Evolutionary conservation across 2,113 vertebrate genomes (phyloP).

Genomic region (Micronycteris hirsuta): DNA sequence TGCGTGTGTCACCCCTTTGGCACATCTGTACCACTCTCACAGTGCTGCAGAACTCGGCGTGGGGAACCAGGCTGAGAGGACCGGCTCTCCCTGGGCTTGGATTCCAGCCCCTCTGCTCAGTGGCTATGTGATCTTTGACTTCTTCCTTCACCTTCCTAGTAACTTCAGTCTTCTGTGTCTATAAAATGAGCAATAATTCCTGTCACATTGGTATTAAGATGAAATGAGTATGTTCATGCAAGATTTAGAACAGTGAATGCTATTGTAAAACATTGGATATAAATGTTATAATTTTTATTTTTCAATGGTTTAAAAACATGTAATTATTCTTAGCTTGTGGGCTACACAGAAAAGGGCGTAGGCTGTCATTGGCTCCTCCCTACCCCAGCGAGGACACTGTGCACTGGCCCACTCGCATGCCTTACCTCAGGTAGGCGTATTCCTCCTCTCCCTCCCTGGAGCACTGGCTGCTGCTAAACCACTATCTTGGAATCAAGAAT

Average conservation of each 20-base stretch:
- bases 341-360: neutral
- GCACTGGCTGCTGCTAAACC: neutral
- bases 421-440: accelerated
- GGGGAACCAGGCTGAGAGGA: no score
- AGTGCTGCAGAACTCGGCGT: neutral
- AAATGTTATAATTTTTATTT: neutral
- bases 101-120: neutral
- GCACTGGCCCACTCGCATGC: accelerated
- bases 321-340: neutral
- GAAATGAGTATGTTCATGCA: neutral
- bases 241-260: neutral
- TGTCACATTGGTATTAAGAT: neutral
- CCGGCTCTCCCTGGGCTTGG: neutral
- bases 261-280: neutral
- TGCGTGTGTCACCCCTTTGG: neutral
- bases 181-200: neutral
- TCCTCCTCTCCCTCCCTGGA: neutral
- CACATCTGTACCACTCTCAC: accelerated
- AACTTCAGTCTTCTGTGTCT: neutral
- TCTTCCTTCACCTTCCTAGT: neutral
- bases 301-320: neutral
- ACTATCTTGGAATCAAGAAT: neutral
- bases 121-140: neutral
- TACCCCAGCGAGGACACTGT: neutral
- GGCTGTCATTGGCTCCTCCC: neutral